Base-by-base conservation (phyloP, 1,140 invertebrate genomes). In the Galleria mellonella region DNA sequence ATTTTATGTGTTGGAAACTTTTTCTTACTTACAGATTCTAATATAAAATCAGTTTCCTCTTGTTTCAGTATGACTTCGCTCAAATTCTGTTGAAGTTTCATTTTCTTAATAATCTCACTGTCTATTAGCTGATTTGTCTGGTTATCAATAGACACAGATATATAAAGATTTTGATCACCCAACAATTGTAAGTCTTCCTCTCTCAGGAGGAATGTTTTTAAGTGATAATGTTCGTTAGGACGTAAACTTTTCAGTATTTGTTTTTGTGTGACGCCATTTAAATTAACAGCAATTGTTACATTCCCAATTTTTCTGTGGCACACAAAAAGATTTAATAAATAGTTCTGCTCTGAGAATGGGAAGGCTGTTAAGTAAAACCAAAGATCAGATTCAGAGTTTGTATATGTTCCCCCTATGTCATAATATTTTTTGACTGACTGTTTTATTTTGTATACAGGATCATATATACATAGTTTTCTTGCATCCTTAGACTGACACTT, bases 351-450 rank as follows among this genome's bases (percentile, higher is more conserved):
- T 0, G 62, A 63, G 17, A 65, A 70, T 12, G 45, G 11, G 6
- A 66, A 59, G 14, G 72, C 72, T 8, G 60, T 68, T 4, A 47
- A 69, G 31, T 55, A 75, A 41, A 83, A 83, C 75, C 75, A 81
- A 4, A 77, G 47, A 9, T 77, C 73, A 13, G 72, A 51, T 10
- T 59, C 52, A 1, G 50, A 15, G 0, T 58, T 43, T 4, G 48
- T 51, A 30, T 72, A 77, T 13, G 62, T 68, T 8, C 75, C 76
- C 15, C 76, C 79, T 15, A 83, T 73, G 28, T 81, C 71, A 57
- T 72, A 75, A 10, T 71, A 45, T 3, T 23, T 23, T 23, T 23
- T 23, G 28, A 59, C 58, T 12, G 12, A 32, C 9, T 44, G 14
- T 37, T 47, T 51, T n/a, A 75, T 31, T 49, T 81, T 78, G 9